Percentiles rank a stretch among this genome's conserved stretches.
Conservation (phyloP, 2,888 invertebrate genomes). For the Mythimna impura region DNA sequence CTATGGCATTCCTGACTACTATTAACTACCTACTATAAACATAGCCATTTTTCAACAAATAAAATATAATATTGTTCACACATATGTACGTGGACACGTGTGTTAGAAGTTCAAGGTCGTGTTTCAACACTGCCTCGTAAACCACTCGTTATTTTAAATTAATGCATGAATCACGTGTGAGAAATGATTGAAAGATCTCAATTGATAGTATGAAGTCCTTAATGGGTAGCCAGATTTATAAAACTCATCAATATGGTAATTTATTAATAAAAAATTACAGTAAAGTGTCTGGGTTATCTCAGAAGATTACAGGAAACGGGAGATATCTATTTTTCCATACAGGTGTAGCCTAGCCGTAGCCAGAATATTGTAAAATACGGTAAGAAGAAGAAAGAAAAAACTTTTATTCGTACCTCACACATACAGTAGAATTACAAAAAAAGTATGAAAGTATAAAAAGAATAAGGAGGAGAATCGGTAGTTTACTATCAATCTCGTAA, state of each 20-base stretch:
- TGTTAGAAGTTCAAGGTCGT: slow-evolving; percentile 38
- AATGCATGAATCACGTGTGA: slow-evolving; percentile 38
- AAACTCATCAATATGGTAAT: background rate
- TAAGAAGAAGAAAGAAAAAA: too few relatives aligned
- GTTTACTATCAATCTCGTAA: too few relatives aligned
- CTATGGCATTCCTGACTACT: slow-evolving; percentile 21
- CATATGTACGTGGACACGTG: slow-evolving; percentile 6
- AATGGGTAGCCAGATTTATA: background rate
- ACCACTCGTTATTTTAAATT: slow-evolving; percentile 5
- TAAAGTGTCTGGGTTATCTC: background rate
- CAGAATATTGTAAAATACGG: too few relatives aligned
- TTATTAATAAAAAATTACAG: background rate
- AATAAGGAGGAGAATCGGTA: too few relatives aligned
- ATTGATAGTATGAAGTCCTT: slow-evolving; percentile 8
- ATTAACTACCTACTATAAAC: slow-evolving; percentile 11
- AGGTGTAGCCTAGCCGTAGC: too few relatives aligned
- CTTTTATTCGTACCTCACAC: too few relatives aligned
- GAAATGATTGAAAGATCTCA: slow-evolving; percentile 23
- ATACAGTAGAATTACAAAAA: too few relatives aligned
- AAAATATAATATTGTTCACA: slow-evolving; percentile 2
- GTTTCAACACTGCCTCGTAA: background rate
- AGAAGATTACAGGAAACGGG: background rate
- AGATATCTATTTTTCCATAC: slow-evolving; percentile 8
- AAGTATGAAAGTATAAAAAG: too few relatives aligned
- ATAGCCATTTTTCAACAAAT: slow-evolving; percentile 18